Conservation (phyloP, 1,140 invertebrate genomes). For the Asbolus verrucosus region DNA sequence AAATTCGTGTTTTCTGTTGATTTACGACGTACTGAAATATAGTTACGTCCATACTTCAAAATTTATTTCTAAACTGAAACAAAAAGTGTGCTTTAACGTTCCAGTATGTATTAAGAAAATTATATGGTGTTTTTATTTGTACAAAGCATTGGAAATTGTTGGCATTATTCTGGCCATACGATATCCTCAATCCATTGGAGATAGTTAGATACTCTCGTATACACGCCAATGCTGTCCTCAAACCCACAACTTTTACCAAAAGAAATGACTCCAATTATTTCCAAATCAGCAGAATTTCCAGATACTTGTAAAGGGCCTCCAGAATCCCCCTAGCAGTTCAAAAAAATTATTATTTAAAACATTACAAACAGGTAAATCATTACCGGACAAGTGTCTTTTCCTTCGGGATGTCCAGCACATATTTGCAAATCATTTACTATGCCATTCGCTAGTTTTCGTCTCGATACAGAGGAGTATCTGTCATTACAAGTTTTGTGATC, state of each 20-base stretch:
- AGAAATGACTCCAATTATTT: constrained; percentile 43
- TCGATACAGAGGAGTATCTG: constrained; percentile 17
- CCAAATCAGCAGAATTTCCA: too few relatives aligned
- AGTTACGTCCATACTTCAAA: too few relatives aligned
- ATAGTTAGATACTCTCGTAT: constrained; percentile 7
- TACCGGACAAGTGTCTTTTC: constrained; percentile 55
- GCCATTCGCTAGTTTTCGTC: constrained; percentile 31
- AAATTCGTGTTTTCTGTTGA: too few relatives aligned
- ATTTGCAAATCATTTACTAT: constrained; percentile 50
- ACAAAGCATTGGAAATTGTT: too few relatives aligned
- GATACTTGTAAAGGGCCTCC: constrained; percentile 71
- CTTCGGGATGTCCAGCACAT: constrained; percentile 50
- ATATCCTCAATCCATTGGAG: constrained; percentile 42
- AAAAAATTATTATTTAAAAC: neutral
- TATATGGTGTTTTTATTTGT: too few relatives aligned
- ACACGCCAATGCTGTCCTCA: neutral
- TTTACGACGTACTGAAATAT: too few relatives aligned
- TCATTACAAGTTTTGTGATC: constrained; percentile 54
- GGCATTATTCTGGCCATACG: constrained; percentile 41
- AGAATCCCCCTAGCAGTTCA: constrained; percentile 71
- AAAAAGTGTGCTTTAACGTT: too few relatives aligned
- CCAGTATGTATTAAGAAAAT: too few relatives aligned
- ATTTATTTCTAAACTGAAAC: too few relatives aligned
- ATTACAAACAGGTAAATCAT: too few relatives aligned
- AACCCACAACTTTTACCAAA: constrained; percentile 48